Base-by-base conservation (phyloP, 2,888 invertebrate genomes). In the Oegoconia quadripuncta region DNA sequence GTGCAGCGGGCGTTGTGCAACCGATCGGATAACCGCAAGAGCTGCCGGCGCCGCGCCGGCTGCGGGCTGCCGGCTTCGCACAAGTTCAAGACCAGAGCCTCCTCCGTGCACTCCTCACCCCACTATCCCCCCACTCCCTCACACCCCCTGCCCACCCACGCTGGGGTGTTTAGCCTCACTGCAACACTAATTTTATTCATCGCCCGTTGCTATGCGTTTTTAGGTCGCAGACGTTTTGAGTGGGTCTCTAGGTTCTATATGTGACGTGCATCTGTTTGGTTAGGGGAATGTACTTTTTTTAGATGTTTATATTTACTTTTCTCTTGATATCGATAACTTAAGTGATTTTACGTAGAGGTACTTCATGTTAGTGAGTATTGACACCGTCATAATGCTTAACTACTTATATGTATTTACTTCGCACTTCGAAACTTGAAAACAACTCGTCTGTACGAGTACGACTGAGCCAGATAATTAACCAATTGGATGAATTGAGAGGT, bases 71-170 rank as follows among this genome's bases (percentile, higher is more conserved):
- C 48, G 44, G 37, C 48, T 48, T 34, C 49, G 29, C 29, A 49
- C 67, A 67, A 71, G 68, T 71, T 73, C 71, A 72, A 68, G 70
- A 56, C 57, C 67, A 62, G 36, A 46, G 48, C 25, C 25, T n/a
- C 11, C 11, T 2, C 25, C 25, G 34, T 30, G 27, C 22, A 8
- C 38, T 41, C 17, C 28, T 35, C 18, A 18, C 32, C 30, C 23
- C 26, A 7, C 39, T 39, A 16, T 22, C 36, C 18, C 15, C 34
- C 29, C 26, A 34, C 33, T 16, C 28, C 28, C 20, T 14, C 35
- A 13, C 29, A n/a, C 39, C 30, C 34, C 31, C 38, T 30, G 23
- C 36, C 28, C 34, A 23, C 32, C 17, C 18, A 18, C 26, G 31
- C 34, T 28, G 35, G 36, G 35, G 18, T 35, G 25, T 27, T 25